Base-by-base conservation (phyloP, 2,797 vertebrate genomes). In the Trachurus trachurus region DNA sequence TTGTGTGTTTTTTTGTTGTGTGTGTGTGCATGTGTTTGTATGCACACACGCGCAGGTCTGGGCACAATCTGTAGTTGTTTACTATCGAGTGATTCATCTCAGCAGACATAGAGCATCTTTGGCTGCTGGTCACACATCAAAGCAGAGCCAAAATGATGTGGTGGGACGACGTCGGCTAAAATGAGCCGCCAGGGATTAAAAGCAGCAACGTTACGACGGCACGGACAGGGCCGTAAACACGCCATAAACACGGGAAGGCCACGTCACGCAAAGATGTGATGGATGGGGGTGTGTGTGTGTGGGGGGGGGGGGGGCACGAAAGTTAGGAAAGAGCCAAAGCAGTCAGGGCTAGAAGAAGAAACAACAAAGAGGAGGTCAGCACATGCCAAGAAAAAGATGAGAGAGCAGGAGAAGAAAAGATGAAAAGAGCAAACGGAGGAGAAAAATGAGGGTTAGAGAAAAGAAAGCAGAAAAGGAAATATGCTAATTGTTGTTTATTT, bases 81-180 rank as follows among this genome's bases (percentile, higher is more conserved):
- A 86, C 88, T 87, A 80, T 17, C 0, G n/a, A 79, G 86, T 87
- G 89, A 91, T 59, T 87, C 88, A 88, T 91, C 86, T 54, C 21
- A 31, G 16, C 74, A 73, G 50, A 78, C 76, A 54, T 17, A 69
- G 78, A 87, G 75, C 77, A 86, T 86, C 89, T 87, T 66, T 74
- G 80, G 73, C 69, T 45, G 82, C 75, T 44, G 54, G 37, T 80
- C 72, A 75, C 81, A 86, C 83, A 74, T 86, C 87, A 85, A 74
- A 85, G 75, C 22, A 0, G 16, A 81, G 74, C 73, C 75, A 74
- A 69, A 69, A 58, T 10, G 53, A 75, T 52, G 76, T 3, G 64
- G 73, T 7, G 49, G 66, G 21, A 71, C 57, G 10, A 26, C 40
- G 19, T n/a, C 3, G 19, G 13, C 50, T 39, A 17, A 40, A 60